Evolutionary conservation across 2,113 vertebrate genomes (phyloP), one percentile per base, ranked within the genome.

Genomic region (Pholis gunnellus): DNA sequence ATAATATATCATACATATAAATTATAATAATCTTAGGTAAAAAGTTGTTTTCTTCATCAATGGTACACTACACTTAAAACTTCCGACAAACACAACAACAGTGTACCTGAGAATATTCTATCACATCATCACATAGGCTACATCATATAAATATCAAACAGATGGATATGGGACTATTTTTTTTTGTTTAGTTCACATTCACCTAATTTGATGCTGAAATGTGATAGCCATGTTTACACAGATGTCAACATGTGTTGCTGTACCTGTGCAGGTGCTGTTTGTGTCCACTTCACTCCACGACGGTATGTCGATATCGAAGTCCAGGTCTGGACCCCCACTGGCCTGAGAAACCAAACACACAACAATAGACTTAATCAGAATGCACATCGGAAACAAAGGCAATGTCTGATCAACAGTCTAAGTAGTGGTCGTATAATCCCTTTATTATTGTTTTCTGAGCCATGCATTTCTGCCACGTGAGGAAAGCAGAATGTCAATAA

Each of bases 251-350:
- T 29, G 38, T 60, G 25, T 15, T 42, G 20, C 1, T n/a, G n/a
- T 44, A 98, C 98, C 97, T 95, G 95, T 82, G 85, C 79, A 94
- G 68, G 81, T 89, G 70, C 96, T 95, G 83, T 84, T 90, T 29
- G 86, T 77, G 70, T 95, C 91, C 73, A 92, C 86, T 0, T 94
- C 92, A 78, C 94, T 95, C 97, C 97, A 98, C 1, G 90, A 90
- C 86, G 95, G 94, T 82, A 97, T 94, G 89, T 97, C 95, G 66
- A 97, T 93, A 86, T 97, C 97, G 88, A 99, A 97, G 82, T 96
- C 94, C 76, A 99, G 94, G 83, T 95, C 94, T 82, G 79, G 94
- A 87, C 93, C 95, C 70, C 93, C 94, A 52, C 75, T 94, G 56
- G 91, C 93, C 97, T 99, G 87, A 74, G 81, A 91, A 90, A 70